Percentiles rank a stretch among this genome's conserved stretches.
phyloP scores from a whole-genome alignment of 2,113 vertebrate species.

The Colius striatus region DNA sequence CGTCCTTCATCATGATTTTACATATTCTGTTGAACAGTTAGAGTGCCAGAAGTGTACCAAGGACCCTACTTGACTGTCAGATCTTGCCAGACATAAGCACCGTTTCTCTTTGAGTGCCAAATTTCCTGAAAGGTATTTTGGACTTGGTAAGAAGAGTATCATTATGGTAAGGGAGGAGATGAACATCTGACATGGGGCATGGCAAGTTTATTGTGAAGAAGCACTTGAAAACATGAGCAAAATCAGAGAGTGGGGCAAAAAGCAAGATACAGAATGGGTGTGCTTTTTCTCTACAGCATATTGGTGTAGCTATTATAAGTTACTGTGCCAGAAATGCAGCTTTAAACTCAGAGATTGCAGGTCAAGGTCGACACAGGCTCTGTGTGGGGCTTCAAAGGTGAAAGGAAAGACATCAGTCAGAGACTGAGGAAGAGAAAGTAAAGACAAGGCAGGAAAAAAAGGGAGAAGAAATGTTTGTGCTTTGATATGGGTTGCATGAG shows the following conservation, averaged over 20 bases:
- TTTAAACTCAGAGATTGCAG: slow-evolving; percentile 24
- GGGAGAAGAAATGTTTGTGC: slow-evolving; percentile 3
- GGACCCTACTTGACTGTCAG: neutral
- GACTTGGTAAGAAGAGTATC: slow-evolving; percentile 39
- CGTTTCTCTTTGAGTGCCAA: neutral
- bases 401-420: slow-evolving; percentile 29
- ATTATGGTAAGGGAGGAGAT: slow-evolving; percentile 41
- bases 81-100: slow-evolving; percentile 40
- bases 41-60: neutral
- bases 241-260: slow-evolving; percentile 32
- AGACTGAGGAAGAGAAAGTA: slow-evolving; percentile 53
- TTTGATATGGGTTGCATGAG: slow-evolving; percentile 15
- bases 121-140: slow-evolving; percentile 70
- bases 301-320: neutral
- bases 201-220: slow-evolving; percentile 1
- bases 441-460: neutral
- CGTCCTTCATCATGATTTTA: neutral
- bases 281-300: neutral
- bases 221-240: slow-evolving; percentile 41
- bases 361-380: neutral
- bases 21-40: neutral
- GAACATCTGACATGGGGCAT: slow-evolving; percentile 24
- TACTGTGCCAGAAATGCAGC: slow-evolving; percentile 51
- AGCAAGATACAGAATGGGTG: neutral
- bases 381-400: slow-evolving; percentile 24